Percentiles rank a stretch among this genome's conserved stretches.
Conservation (phyloP, 2,113 vertebrate species). For the Sarotherodon lohbergeri region DNA sequence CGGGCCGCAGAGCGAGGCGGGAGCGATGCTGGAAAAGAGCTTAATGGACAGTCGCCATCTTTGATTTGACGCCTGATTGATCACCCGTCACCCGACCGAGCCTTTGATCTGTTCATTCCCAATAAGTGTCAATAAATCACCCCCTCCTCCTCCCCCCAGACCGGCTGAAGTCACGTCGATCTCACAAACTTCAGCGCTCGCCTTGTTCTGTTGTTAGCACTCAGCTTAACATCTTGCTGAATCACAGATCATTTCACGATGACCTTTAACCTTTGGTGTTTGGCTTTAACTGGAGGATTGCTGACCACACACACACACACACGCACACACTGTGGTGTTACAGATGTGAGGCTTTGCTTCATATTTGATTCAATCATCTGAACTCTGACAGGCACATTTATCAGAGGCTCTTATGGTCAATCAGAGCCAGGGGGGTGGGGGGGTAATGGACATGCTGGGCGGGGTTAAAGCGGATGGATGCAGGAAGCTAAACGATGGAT, state of each 20-base stretch:
- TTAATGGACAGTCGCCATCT: conserved; percentile 91
- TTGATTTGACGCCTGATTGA: conserved; percentile 99
- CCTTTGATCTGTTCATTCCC: conserved; percentile 99
- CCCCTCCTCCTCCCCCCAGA: background rate
- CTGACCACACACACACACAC: accelerated
- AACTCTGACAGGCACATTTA: conserved; percentile 99
- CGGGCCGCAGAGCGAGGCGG: conserved; percentile 51
- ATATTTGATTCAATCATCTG: conserved; percentile 99
- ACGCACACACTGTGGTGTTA: conserved; percentile 41
- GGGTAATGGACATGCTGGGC: conserved; percentile 78
- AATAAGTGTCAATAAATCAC: conserved; percentile 99
- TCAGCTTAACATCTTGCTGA: background rate
- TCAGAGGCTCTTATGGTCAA: conserved; percentile 99
- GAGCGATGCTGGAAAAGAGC: conserved; percentile 75
- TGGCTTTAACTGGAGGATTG: background rate
- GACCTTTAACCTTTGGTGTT: background rate
- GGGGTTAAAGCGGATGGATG: conserved; percentile 55
- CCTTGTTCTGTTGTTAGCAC: conserved; percentile 16
- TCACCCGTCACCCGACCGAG: conserved; percentile 82
- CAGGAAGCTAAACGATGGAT: conserved; percentile 63
- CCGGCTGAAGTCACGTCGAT: conserved; percentile 84
- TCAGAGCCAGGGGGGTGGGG: conserved; percentile 91
- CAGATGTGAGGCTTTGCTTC: conserved; percentile 97
- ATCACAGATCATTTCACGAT: background rate
- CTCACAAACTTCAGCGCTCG: conserved; percentile 70